phyloP scores from a whole-genome alignment of 2,113 vertebrate genomes.

The Chionomys nivalis region DNA sequence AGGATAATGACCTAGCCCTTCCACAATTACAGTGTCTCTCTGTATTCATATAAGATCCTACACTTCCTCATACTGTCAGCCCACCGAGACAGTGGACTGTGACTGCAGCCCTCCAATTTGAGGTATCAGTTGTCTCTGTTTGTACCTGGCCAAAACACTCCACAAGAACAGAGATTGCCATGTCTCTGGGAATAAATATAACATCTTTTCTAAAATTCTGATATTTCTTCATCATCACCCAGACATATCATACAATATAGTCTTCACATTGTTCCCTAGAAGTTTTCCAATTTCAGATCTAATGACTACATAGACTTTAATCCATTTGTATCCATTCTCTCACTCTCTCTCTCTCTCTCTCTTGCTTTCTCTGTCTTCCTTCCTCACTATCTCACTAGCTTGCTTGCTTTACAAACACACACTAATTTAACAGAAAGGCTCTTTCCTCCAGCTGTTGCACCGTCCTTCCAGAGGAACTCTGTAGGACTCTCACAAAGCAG shows the following conservation, averaged over 20 bases:
- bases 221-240: background rate
- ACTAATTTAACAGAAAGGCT: background rate
- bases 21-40: background rate
- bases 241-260: background rate
- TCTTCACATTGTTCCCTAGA: background rate
- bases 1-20: background rate
- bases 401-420: background rate
- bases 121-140: background rate
- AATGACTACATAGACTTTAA: background rate
- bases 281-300: background rate
- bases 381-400: background rate
- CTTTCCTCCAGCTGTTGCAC: too few species aligned
- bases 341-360: background rate
- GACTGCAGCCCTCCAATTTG: background rate
- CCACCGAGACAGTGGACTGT: background rate
- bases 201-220: background rate
- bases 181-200: background rate
- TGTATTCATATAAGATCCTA: background rate
- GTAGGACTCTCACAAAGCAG: background rate
- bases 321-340: background rate
- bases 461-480: background rate
- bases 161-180: background rate
- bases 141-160: background rate
- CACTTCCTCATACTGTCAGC: too few species aligned
- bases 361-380: background rate